Evolutionary conservation across 2,888 invertebrate genomes (phyloP).

Genomic region (Chloroclysta siterata): DNA sequence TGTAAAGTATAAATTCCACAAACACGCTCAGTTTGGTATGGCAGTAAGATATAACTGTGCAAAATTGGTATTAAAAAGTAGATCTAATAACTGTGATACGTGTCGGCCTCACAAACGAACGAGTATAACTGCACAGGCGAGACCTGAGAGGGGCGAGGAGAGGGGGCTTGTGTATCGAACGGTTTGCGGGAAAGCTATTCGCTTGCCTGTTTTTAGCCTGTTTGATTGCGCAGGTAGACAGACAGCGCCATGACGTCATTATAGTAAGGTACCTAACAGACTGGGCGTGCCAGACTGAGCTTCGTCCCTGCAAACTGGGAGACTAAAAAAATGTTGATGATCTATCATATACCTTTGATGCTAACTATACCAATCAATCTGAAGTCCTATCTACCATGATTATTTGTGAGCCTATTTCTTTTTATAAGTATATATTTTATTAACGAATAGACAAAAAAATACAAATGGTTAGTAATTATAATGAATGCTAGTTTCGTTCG

Average conservation of each 20-base stretch:
- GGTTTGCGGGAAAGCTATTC: background rate
- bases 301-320: background rate
- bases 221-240: background rate
- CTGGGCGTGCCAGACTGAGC: slow-evolving; percentile 1
- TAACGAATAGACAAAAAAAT: no score
- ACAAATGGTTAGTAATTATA: no score
- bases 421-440: no score
- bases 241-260: no score
- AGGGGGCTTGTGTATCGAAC: slow-evolving; percentile 9
- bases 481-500: background rate
- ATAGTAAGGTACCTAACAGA: no score
- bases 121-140: slow-evolving; percentile 19
- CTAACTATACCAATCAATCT: no score
- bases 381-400: no score
- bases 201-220: background rate
- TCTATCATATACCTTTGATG: no score
- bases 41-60: background rate
- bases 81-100: background rate
- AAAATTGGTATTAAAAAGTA: background rate
- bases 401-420: no score
- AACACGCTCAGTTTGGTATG: background rate
- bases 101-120: background rate
- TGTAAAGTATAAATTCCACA: background rate
- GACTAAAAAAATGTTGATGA: no score
- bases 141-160: background rate